phyloP scores from a whole-genome alignment of 2,797 vertebrate genomes.

The Lindbergichthys nudifrons region DNA sequence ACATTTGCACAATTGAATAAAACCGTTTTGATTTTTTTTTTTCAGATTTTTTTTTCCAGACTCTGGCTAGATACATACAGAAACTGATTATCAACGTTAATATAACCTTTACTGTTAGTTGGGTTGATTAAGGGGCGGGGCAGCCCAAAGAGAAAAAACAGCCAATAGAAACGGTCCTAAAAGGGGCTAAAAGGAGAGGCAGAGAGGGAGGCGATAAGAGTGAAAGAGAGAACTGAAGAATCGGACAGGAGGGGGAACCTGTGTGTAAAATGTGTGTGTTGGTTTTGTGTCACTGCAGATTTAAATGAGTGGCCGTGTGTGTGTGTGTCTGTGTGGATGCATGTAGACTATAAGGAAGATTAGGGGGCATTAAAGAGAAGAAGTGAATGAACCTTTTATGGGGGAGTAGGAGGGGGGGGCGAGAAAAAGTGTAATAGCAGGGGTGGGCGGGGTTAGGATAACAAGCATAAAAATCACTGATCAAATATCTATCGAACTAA shows the following conservation, averaged over 20 bases:
- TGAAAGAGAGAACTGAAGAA: constrained; percentile 54
- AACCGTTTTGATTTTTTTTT: constrained; percentile 81
- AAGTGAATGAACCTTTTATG: constrained; percentile 54
- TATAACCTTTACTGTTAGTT: constrained; percentile 86
- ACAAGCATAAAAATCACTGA: constrained; percentile 82
- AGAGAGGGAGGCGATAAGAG: constrained; percentile 55
- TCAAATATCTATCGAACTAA: constrained; percentile 82
- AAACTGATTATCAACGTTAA: constrained; percentile 87
- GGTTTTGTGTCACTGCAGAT: constrained; percentile 36
- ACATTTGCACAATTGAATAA: constrained; percentile 86
- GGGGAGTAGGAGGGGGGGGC: neutral
- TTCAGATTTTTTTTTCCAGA: constrained; percentile 76
- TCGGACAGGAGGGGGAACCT: constrained; percentile 20
- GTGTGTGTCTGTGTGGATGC: neutral
- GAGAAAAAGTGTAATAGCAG: constrained; percentile 63
- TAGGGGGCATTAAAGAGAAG: constrained; percentile 45
- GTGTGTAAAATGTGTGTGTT: constrained; percentile 59
- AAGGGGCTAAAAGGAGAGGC: constrained; percentile 62
- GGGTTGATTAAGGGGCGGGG: constrained; percentile 80
- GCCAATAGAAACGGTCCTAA: constrained; percentile 76
- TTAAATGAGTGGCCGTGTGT: constrained; percentile 22
- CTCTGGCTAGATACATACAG: constrained; percentile 86
- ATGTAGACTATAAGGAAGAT: constrained; percentile 33
- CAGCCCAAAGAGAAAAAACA: constrained; percentile 76
- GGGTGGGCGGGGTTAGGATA: constrained; percentile 67